Conservation (phyloP, 1,140 invertebrate species). For the Camponotus floridanus region DNA sequence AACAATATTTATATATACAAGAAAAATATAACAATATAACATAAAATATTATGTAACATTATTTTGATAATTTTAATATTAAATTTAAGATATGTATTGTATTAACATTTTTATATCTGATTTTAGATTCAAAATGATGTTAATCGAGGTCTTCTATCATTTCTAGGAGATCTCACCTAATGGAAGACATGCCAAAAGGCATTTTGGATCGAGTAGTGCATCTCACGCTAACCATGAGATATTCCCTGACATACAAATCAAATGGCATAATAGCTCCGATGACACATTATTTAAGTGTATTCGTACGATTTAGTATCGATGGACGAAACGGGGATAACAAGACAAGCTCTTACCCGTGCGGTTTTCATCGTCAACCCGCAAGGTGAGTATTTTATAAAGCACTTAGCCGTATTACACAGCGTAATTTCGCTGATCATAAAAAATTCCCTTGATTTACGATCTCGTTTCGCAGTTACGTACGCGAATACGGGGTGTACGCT, state of each 20-base stretch:
- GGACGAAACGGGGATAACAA: slow-evolving; percentile 21
- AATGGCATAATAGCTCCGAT: slow-evolving; percentile 13
- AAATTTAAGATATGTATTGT: background rate
- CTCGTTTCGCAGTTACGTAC: slow-evolving; percentile 45
- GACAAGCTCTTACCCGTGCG: background rate
- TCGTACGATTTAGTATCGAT: slow-evolving; percentile 9
- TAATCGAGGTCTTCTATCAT: slow-evolving; percentile 15
- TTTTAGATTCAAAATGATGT: background rate
- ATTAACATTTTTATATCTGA: background rate
- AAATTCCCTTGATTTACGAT: slow-evolving; percentile 60
- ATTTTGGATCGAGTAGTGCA: background rate
- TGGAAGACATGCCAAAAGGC: background rate
- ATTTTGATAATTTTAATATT: background rate
- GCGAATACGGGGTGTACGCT: background rate
- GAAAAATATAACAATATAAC: background rate
- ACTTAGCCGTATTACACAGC: slow-evolving; percentile 43
- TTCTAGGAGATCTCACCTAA: background rate
- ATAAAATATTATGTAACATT: background rate
- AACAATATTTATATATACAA: background rate
- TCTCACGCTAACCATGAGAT: background rate
- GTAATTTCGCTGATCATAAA: slow-evolving; percentile 64
- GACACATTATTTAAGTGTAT: slow-evolving; percentile 12
- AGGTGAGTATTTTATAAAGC: slow-evolving; percentile 50
- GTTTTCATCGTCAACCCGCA: background rate
- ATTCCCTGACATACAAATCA: slow-evolving; percentile 22